These are phyloP conservation scores for Drosophila sechellia DNA, from an alignment of 1,140 invertebrate species.

Conservation along the genomic window DNA sequence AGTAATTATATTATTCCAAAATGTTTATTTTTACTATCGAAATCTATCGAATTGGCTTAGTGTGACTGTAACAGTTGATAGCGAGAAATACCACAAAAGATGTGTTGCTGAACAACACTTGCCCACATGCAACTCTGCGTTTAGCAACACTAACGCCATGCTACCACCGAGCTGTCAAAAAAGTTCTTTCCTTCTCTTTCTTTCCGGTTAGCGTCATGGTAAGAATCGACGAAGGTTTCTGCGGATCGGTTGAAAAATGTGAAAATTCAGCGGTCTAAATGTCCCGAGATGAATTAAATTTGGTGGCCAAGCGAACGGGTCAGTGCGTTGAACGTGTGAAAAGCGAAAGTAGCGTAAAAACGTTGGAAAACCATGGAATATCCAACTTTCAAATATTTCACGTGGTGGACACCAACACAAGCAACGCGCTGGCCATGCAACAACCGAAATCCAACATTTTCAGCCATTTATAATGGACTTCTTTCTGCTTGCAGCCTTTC, in stretches of 20 bases:
- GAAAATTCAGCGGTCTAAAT: constrained; percentile 56
- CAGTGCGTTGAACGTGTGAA: constrained; percentile 18
- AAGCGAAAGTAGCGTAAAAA: background rate
- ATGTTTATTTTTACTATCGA: constrained; percentile 19
- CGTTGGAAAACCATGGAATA: background rate
- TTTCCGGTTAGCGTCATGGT: constrained; percentile 83
- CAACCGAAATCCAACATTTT: constrained; percentile 2
- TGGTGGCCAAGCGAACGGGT: constrained; percentile 24
- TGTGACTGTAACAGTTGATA: background rate
- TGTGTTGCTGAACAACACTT: background rate
- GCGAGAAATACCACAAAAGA: background rate
- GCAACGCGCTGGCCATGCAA: constrained; percentile 42
- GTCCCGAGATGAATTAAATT: constrained; percentile 49
- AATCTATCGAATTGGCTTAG: background rate
- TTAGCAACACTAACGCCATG: constrained; percentile 48
- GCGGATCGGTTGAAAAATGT: constrained; percentile 63
- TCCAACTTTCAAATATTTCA: constrained; percentile 52
- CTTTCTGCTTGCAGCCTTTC: constrained; percentile 90
- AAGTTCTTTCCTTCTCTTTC: constrained; percentile 74
- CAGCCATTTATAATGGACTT: constrained; percentile 30
- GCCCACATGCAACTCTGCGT: constrained; percentile 50
- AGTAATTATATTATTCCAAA: background rate
- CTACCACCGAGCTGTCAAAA: constrained; percentile 66
- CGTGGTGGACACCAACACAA: constrained; percentile 60
- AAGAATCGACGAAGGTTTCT: constrained; percentile 60